Conservation (phyloP, 2,888 invertebrate species). For the Heliconius erato region DNA sequence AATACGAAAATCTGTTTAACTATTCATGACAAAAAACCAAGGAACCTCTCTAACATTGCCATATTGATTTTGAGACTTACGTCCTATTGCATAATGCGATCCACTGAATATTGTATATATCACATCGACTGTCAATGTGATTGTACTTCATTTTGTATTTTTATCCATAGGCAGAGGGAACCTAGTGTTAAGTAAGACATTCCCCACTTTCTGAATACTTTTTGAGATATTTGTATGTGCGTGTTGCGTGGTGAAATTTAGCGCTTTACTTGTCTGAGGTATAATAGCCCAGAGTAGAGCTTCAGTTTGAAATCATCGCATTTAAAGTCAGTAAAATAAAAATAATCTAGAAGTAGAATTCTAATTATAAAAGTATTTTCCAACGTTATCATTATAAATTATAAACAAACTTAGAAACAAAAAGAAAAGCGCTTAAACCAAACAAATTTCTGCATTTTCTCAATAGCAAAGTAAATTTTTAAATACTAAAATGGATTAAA, state of each 20-base stretch:
- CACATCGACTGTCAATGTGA: constrained; percentile 53
- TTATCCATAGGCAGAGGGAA: constrained; percentile 27
- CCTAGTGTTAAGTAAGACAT: neutral
- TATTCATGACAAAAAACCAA: constrained; percentile 75
- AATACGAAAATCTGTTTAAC: constrained; percentile 64
- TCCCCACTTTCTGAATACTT: neutral
- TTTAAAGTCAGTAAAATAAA: neutral
- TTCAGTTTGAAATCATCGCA: no score
- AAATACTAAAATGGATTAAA: constrained; percentile 23
- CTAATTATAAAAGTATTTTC: neutral
- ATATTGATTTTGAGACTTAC: constrained; percentile 82
- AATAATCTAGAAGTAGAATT: no score
- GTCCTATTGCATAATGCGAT: constrained; percentile 76
- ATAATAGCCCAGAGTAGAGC: neutral
- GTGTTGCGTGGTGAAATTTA: neutral
- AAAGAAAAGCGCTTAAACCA: neutral
- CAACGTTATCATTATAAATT: neutral
- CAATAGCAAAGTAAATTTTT: constrained; percentile 37
- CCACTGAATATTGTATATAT: constrained; percentile 79
- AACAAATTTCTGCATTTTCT: constrained; percentile 18
- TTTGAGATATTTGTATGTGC: neutral
- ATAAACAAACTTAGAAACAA: neutral
- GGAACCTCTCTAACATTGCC: constrained; percentile 74
- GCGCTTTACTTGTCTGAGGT: neutral
- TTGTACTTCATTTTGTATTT: constrained; percentile 41